Evolutionary conservation across 2,113 vertebrate species (phyloP), one percentile per base, ranked within the genome.

Genomic region (Tragelaphus imberbis): DNA sequence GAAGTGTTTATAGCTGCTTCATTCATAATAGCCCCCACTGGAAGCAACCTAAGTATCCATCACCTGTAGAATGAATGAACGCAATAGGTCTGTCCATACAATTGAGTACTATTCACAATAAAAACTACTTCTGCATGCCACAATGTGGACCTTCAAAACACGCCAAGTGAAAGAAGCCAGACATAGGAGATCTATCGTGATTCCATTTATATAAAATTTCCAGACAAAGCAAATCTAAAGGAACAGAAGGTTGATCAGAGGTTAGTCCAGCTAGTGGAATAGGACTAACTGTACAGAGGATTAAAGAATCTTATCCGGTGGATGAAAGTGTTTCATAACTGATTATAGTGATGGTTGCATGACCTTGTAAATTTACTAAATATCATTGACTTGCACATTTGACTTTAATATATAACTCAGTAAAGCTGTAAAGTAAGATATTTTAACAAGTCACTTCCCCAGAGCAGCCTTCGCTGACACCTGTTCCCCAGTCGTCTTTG

Each of bases 401-500:
- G 19, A 86, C 58, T 55, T 23, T 65, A 56, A 68, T 58, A 44
- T 47, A 59, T 30, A 55, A 79, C 23, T 71, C 81, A 61, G 16
- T 85, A 81, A 81, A 90, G 2, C 36, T 95, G 6, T 19, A 59
- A 61, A 86, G 49, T 71, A 44, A 36, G 17, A 27, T 30, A 28
- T 77, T 75, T 81, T 14, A 27, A 84, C 36, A 82, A 58, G 19
- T 68, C 56, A 44, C 2, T 28, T 68, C 40, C 81, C 51, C 53
- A 81, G 71, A 36, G 53, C n/a, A 36, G 79, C 14, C 49, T 79
- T 84, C 5, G 1, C 19, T 13, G 28, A 59, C 36, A 21, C 55
- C 9, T 1, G 21, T 16, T 86, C 7, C 49, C 80, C 1, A 53
- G 65, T 3, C 8, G 2, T 33, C 27, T 7, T 7, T 2, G 16